Evolutionary conservation across 2,113 vertebrate species (phyloP), one percentile per base, ranked within the genome.

Genomic region (Nycticorax nycticorax): DNA sequence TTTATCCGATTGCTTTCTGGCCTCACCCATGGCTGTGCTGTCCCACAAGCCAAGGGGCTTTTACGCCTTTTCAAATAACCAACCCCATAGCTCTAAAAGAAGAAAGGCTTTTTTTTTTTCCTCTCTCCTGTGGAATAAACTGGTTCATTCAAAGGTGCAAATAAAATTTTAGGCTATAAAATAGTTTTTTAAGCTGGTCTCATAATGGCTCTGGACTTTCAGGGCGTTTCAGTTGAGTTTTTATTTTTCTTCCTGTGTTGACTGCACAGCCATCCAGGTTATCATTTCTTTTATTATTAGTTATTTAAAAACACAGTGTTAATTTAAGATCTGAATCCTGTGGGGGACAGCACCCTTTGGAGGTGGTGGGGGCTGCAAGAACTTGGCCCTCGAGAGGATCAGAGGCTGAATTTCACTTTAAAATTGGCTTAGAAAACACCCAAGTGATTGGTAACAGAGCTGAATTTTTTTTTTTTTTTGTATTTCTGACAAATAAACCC

Each of bases 11-110:
- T 6, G 9, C 43, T 72, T 39, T 30, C 23, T 45, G 41, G 72
- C 59, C 66, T 66, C 57, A 8, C 12, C 0, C 3, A 12, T 6
- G 4, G 20, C 64, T 8, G 10, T 1, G 21, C 11, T 12, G 8
- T 20, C 33, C 39, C 32, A 20, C n/a, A 9, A 35, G 32, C 7
- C 7, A 0, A 18, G 1, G 32, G 39, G 21, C 10, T 76, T 64
- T 76, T 35, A 32, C 2, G 0, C 20, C 27, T 45, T 77, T 83
- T 30, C 52, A 72, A 33, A 57, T 39, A 76, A 57, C 56, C 15
- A 10, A 15, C 37, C 20, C 78, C 19, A 5, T 6, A 43, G 33
- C 50, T 53, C 24, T 5, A 3, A 8, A 17, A 59, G 35, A 27
- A 8, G 17, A 53, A 16, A 20, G 18, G 12, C 30, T 74, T 41